phyloP scores from a whole-genome alignment of 2,113 vertebrate species.

The Nematolebias whitei region DNA sequence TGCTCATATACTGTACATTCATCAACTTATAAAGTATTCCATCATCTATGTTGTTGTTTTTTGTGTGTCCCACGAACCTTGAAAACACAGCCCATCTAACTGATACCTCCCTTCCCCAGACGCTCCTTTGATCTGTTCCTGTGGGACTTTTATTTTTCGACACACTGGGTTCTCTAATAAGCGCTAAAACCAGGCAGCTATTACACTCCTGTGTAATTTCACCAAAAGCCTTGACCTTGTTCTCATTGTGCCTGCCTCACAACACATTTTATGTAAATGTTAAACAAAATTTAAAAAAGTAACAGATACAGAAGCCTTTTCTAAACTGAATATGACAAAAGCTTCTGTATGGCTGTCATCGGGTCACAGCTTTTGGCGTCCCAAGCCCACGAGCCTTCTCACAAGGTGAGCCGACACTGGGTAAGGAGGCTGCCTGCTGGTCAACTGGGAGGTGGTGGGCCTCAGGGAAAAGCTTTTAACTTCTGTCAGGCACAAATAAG shows the following conservation, averaged over 20 bases:
- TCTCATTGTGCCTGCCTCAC: slow-evolving; percentile 30
- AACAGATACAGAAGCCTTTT: slow-evolving; percentile 5
- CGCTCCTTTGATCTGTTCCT: slow-evolving; percentile 64
- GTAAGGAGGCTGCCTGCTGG: slow-evolving; percentile 77
- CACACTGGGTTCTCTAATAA: slow-evolving; percentile 53
- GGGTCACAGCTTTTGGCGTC: slow-evolving; percentile 41
- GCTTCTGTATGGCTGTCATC: slow-evolving; percentile 5
- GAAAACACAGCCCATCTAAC: slow-evolving; percentile 48
- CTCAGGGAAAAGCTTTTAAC: slow-evolving; percentile 85
- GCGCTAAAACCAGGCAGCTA: slow-evolving; percentile 49
- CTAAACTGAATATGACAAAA: slow-evolving; percentile 6
- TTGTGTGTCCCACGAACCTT: slow-evolving; percentile 50
- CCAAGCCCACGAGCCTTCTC: slow-evolving; percentile 60
- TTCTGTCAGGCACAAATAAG: slow-evolving; percentile 87
- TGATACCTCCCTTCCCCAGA: slow-evolving; percentile 49
- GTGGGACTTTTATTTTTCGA: slow-evolving; percentile 61
- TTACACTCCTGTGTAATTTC: slow-evolving; percentile 63
- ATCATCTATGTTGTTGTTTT: slow-evolving; percentile 14
- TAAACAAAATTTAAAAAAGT: slow-evolving; percentile 22
- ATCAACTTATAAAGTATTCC: slow-evolving; percentile 18
- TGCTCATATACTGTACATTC: background rate
- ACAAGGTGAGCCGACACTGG: slow-evolving; percentile 81
- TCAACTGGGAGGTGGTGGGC: slow-evolving; percentile 79
- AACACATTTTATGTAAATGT: slow-evolving; percentile 7
- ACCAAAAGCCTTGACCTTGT: slow-evolving; percentile 59